Evolutionary conservation across 1,140 invertebrate genomes (phyloP), one percentile per base, ranked within the genome.

Genomic region (Schmidtea mediterranea): DNA sequence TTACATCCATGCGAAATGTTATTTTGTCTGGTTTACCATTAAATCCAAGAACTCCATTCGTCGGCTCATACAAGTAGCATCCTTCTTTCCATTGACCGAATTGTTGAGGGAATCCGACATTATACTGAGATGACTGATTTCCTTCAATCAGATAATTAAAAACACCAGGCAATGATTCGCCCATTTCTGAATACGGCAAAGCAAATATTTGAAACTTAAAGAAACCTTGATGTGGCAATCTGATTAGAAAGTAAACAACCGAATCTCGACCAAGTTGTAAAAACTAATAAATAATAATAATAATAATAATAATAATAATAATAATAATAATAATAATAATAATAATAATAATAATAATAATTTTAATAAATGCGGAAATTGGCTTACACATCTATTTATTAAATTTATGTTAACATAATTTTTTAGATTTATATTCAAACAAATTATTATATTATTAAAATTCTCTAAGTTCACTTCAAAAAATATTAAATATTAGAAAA

Each of bases 61-160:
- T 49, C 3, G 64, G 64, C 36, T 58, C 57, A 19, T 53, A 54
- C 49, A 66, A 55, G 52, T 56, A 62, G 52, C 64, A 66, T 0
- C 62, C 64, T 46, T 66, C 62, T 51, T 66, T 66, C 64, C 64
- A 66, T 52, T 66, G 64, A 13, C 60, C 61, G 46, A 64, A 66
- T 52, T 66, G 64, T 52, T 62, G 59, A n/a, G 64, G 62, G 55
- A 60, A 66, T 12, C 15, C 15, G 10, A 45, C 21, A 6, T 21
- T 19, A 21, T 45, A 21, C 8, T 32, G 26, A 32, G 26, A 32
- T 6, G 26, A 2, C 22, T 16, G 15, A 13, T 45, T 15, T 8
- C 18, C 8, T 24, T 45, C 43, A 51, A 66, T 59, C 48, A 66
- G 54, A 52, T 65, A 66, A 54, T 66, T 66, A 55, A 58, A 66